These are phyloP conservation scores for Eupithecia dodoneata DNA, from an alignment of 2,888 invertebrate species.

Conservation along the genomic window DNA sequence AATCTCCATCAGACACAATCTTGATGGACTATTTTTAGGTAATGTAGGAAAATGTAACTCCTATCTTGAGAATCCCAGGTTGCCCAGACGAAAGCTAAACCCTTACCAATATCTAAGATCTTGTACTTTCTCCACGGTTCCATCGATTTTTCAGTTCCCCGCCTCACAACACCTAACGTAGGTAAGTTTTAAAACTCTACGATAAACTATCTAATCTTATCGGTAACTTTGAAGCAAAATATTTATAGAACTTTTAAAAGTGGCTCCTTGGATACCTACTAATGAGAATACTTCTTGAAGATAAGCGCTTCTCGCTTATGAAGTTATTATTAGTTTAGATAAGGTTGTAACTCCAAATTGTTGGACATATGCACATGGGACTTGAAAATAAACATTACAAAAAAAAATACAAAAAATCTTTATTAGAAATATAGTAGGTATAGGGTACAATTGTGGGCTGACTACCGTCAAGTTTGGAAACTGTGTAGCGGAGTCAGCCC, in stretches of 20 bases:
- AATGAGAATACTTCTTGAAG: constrained; percentile 45
- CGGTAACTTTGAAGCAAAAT: constrained; percentile 50
- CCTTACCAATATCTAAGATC: not conserved
- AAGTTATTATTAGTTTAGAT: constrained; percentile 45
- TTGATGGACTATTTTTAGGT: not conserved
- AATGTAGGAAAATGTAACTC: not conserved
- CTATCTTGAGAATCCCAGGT: not conserved
- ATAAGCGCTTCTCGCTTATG: constrained; percentile 38
- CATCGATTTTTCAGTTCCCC: constrained; percentile 3
- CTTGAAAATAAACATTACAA: not conserved
- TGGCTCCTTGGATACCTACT: constrained; percentile 34
- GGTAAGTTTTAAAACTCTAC: constrained; percentile 39
- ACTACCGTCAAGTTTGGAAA: no score
- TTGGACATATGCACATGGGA: not conserved
- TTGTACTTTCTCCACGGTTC: not conserved
- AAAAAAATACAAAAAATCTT: no score
- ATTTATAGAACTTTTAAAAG: constrained; percentile 42
- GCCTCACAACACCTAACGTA: constrained; percentile 6
- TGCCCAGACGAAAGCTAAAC: not conserved
- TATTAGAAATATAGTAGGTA: no score
- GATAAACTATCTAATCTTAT: constrained; percentile 44
- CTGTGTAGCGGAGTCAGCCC: no score
- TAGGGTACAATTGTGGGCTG: no score
- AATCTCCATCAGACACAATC: not conserved
- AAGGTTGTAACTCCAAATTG: constrained; percentile 26